A percentile compares a stretch with the other conserved stretches of the same genome.
Conservation (phyloP, 2,113 vertebrate species). For the Ammodytes dubius region DNA sequence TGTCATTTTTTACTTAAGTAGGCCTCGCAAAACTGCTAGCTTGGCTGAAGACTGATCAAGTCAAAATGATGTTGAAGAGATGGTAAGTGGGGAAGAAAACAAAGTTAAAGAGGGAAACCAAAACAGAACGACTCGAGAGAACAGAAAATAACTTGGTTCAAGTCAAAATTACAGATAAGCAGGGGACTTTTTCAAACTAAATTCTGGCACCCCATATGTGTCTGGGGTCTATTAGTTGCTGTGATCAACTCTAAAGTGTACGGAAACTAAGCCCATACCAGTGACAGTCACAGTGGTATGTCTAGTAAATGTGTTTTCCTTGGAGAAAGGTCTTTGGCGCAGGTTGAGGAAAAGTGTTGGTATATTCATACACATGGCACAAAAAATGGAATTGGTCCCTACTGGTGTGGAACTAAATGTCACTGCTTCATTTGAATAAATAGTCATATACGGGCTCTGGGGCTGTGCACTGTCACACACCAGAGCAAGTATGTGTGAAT, state of each 20-base stretch:
- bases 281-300: conserved; percentile 27
- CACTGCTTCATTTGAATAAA: conserved; percentile 75
- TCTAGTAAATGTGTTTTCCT: conserved; percentile 48
- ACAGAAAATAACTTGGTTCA: not conserved
- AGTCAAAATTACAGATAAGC: not conserved
- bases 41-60: not conserved
- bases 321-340: conserved; percentile 31
- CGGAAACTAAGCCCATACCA: conserved; percentile 32
- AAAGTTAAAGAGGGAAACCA: not conserved
- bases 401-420: conserved; percentile 72
- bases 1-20: not conserved
- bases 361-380: conserved; percentile 1
- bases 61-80: not conserved
- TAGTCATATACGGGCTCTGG: conserved; percentile 36
- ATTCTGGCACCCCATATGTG: conserved; percentile 5
- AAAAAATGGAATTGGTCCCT: conserved; percentile 46
- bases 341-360: conserved; percentile 41
- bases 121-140: not conserved
- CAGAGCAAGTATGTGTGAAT: conserved; percentile 38
- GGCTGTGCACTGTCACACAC: conserved; percentile 32
- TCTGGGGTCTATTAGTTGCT: conserved; percentile 39
- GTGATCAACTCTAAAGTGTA: conserved; percentile 50
- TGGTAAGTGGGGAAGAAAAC: not conserved
- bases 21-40: not conserved
- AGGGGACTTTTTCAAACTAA: conserved; percentile 4